A percentile compares a stretch with the other conserved stretches of the same genome.
These are phyloP conservation scores for Caracal caracal DNA, from an alignment of 2,113 vertebrate species.

Conservation along the genomic window DNA sequence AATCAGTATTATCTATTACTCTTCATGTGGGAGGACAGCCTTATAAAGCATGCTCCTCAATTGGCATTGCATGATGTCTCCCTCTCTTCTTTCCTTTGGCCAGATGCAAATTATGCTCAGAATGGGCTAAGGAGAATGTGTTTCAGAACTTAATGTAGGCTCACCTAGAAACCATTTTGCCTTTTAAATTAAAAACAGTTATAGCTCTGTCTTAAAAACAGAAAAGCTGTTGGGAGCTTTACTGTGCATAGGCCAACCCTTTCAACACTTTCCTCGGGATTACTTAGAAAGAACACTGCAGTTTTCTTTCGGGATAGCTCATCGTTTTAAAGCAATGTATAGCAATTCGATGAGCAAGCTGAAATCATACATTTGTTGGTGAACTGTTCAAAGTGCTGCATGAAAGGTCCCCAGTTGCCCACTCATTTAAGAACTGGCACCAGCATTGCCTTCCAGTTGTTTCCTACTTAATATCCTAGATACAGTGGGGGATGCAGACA, in stretches of 20 bases:
- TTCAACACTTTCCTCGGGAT: background rate
- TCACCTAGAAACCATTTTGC: constrained; percentile 18
- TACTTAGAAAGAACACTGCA: background rate
- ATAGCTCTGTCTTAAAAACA: background rate
- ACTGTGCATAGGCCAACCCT: background rate
- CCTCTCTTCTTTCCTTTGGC: background rate
- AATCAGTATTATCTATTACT: background rate
- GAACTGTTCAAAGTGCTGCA: background rate
- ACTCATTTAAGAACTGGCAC: background rate
- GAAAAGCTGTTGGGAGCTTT: background rate
- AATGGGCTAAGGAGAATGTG: background rate
- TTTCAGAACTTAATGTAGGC: background rate
- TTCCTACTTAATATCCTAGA: background rate
- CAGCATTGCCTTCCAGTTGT: background rate
- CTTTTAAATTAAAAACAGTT: constrained; percentile 35
- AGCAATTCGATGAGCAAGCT: background rate
- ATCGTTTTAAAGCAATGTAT: background rate
- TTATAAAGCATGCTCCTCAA: constrained; percentile 1
- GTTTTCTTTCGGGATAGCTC: background rate
- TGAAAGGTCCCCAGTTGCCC: background rate
- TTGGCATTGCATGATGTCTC: background rate
- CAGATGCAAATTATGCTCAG: background rate
- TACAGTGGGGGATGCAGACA: background rate
- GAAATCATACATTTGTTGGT: background rate
- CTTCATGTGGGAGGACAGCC: background rate